Conservation (phyloP, 2,113 vertebrate genomes). For the Oenanthe oenanthe region DNA sequence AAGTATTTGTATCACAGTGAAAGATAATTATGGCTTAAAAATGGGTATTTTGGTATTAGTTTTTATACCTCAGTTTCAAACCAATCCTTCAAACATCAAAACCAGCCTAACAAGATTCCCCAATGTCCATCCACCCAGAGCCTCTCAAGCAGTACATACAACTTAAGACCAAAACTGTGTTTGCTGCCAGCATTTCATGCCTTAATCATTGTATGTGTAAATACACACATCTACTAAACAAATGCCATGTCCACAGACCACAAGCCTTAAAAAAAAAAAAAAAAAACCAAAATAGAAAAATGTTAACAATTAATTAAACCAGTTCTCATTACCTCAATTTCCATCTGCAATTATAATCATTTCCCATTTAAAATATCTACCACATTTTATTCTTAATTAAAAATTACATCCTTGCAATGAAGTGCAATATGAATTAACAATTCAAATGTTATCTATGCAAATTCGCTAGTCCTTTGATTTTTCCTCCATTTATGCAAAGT, state of each 20-base stretch:
- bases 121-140: background rate
- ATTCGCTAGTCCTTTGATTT: conserved; percentile 61
- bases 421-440: conserved; percentile 75
- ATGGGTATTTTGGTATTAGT: background rate
- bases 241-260: background rate
- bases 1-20: background rate
- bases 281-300: conserved; percentile 6
- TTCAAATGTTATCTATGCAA: conserved; percentile 72
- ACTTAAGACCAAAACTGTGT: background rate
- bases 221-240: background rate
- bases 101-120: background rate
- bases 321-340: conserved; percentile 72
- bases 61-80: background rate
- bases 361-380: conserved; percentile 75
- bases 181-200: background rate
- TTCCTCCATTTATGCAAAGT: conserved; percentile 43
- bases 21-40: background rate
- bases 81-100: background rate
- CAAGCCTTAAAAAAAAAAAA: background rate
- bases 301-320: conserved; percentile 73
- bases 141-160: background rate
- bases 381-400: conserved; percentile 79
- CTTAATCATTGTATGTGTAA: background rate
- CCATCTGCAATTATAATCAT: conserved; percentile 81
- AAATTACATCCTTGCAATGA: conserved; percentile 74